Evolutionary conservation across 2,888 invertebrate species (phyloP).

Genomic region (Phengaris alcon): DNA sequence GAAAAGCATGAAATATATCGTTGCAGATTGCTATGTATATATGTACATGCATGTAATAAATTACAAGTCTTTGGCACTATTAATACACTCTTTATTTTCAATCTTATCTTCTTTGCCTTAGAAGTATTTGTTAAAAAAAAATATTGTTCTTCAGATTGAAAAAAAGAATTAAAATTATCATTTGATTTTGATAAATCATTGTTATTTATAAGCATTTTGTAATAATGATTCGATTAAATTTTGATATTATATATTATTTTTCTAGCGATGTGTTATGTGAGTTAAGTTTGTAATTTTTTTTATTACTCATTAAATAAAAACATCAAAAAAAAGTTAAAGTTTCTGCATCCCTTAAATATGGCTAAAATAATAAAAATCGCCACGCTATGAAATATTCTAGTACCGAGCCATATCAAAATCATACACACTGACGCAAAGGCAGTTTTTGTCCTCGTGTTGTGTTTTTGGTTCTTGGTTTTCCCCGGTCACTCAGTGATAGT

Average conservation of each 20-base stretch:
- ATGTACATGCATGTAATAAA: background rate
- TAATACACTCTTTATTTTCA: background rate
- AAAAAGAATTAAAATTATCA: too few species aligned
- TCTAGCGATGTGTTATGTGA: background rate
- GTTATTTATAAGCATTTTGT: background rate
- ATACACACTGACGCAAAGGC: background rate
- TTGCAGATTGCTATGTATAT: background rate
- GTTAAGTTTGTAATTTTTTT: background rate
- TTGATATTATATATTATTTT: background rate
- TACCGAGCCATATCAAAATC: background rate
- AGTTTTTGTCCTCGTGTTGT: conserved; percentile 10
- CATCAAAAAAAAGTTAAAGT: background rate
- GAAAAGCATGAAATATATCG: background rate
- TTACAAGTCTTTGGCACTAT: background rate
- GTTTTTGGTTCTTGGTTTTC: conserved; percentile 9
- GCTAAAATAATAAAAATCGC: background rate
- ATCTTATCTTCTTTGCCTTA: background rate
- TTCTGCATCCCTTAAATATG: background rate
- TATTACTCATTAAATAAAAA: background rate
- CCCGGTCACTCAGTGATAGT: background rate
- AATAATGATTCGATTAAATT: background rate
- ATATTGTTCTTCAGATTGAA: too few species aligned
- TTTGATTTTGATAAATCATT: background rate
- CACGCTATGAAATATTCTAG: background rate
- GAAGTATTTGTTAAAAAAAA: background rate